Evolutionary conservation across 2,797 vertebrate genomes (phyloP), one percentile per base, ranked within the genome.

Genomic region (Cynopterus sphinx): DNA sequence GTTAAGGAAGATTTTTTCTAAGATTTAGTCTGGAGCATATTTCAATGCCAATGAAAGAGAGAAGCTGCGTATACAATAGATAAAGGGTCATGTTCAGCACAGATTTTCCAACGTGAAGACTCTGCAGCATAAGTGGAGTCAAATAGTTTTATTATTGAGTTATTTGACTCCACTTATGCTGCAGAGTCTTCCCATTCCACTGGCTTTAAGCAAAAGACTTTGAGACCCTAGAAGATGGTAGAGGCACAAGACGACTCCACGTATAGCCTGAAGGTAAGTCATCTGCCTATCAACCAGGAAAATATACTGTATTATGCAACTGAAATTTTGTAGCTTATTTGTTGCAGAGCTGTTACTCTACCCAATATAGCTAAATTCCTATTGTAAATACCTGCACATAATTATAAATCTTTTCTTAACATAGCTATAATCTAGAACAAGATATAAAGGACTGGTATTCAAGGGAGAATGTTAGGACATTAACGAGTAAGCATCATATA

Each of bases 361-460:
- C 79, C n/a, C 49, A 78, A 87, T 8, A 71, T 3, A 71, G 19
- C 79, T 65, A 59, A 81, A 95, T 59, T 75, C 49, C 70, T 73
- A 41, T 81, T 39, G 39, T 86, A 92, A 87, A 79, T 84, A 31
- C 5, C 28, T 12, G 51, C 28, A 65, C 24, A 59, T 36, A 87
- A 95, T 65, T 94, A 59, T n/a, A 87, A 41, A 84, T 22, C 15
- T 94, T 79, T 87, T 24, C 53, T 65, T 67, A 77, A 88, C 51
- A 87, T 6, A 90, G 43, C 28, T 55, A 75, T 17, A 70, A 90
- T 43, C 84, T 75, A 83, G 59, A 73, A 63, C 0, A 75, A 74
- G 15, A 87, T 53, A 57, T 36, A 92, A 74, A 26, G 33, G 22
- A 51, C 7, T 70, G 12, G 4, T 43, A 51, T 26, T 57, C 21